These are phyloP conservation scores for Dasysyrphus albostriatus DNA, from an alignment of 2,888 invertebrate genomes.

Conservation along the genomic window DNA sequence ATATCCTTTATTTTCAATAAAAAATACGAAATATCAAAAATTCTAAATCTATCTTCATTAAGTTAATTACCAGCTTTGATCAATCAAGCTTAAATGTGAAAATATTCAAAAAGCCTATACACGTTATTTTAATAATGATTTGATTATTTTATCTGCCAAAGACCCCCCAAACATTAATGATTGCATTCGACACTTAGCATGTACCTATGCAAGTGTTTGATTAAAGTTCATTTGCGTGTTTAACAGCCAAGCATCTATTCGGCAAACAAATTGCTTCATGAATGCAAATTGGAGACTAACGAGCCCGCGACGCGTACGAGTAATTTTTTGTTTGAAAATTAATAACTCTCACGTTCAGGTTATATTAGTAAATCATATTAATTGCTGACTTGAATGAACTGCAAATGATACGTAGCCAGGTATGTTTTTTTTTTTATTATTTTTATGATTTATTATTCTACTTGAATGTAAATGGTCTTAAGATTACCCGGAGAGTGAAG, in stretches of 20 bases:
- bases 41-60: too few relatives aligned
- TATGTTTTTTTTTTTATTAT: neutral
- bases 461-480: neutral
- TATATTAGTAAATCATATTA: conserved; percentile 59
- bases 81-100: neutral
- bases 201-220: neutral
- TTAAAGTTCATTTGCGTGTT: conserved; percentile 32
- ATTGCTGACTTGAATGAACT: conserved; percentile 60
- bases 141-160: neutral
- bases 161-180: conserved; percentile 34
- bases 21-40: too few relatives aligned
- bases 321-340: conserved; percentile 13
- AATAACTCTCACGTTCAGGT: conserved; percentile 41
- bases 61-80: neutral
- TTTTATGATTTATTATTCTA: neutral
- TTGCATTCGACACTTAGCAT: conserved; percentile 35
- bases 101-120: neutral
- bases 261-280: conserved; percentile 31
- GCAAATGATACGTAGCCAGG: conserved; percentile 29
- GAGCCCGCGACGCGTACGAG: neutral
- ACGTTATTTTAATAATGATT: neutral
- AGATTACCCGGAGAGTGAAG: neutral
- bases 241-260: conserved; percentile 21
- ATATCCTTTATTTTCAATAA: too few relatives aligned
- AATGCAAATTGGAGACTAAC: conserved; percentile 32